phyloP scores from a whole-genome alignment of 2,797 vertebrate species.

The Rachycentron canadum region DNA sequence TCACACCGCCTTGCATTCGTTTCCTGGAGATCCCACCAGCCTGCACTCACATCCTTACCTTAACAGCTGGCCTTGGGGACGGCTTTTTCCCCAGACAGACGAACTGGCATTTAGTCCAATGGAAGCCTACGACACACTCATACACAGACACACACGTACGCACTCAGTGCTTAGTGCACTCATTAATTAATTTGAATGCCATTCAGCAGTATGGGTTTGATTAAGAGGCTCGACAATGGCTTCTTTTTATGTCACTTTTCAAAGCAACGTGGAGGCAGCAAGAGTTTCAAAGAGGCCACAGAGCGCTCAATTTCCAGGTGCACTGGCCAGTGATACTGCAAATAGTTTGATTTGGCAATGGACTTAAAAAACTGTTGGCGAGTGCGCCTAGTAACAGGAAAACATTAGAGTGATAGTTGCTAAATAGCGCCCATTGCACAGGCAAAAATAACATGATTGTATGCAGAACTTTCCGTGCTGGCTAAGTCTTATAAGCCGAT shows the following conservation, averaged over 20 bases:
- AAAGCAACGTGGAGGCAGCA: conserved; percentile 35
- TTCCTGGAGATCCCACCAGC: too few species aligned
- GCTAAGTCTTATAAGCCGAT: conserved; percentile 1
- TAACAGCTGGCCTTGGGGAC: too few species aligned
- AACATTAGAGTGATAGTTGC: conserved; percentile 19
- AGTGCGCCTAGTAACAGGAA: conserved; percentile 4
- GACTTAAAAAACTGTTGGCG: conserved; percentile 32
- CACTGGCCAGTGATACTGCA: conserved; percentile 18
- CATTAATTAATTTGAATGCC: conserved; percentile 16
- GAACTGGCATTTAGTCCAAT: too few species aligned
- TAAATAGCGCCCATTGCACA: conserved; percentile 35
- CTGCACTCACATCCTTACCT: too few species aligned
- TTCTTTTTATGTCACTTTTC: conserved; percentile 51
- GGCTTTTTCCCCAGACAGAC: too few species aligned
- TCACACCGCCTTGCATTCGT: too few species aligned
- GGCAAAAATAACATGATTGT: conserved; percentile 1
- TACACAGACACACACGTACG: too few species aligned
- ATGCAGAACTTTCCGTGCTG: not conserved
- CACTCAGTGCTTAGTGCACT: too few species aligned
- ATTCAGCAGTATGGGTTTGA: conserved; percentile 31
- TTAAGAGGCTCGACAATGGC: conserved; percentile 42
- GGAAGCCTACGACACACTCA: too few species aligned
- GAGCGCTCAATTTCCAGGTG: conserved; percentile 43
- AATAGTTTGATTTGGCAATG: conserved; percentile 51
- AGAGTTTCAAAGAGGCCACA: conserved; percentile 40